Evolutionary conservation across 2,888 invertebrate genomes (phyloP).

Genomic region (Cyclophora albipunctata): DNA sequence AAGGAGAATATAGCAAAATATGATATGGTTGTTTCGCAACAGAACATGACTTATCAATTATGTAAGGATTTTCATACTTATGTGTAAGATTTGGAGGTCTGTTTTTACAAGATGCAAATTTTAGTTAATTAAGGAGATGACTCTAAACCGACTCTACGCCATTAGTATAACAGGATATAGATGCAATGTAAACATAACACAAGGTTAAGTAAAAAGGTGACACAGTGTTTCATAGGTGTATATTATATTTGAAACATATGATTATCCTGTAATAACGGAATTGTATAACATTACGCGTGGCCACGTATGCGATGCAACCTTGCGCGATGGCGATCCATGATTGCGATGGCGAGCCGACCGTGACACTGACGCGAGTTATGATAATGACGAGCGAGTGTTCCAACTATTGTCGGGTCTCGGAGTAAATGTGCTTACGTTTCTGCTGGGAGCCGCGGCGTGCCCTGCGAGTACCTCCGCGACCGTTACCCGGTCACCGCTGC

Average conservation of each 20-base stretch:
- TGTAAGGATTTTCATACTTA: too few species aligned
- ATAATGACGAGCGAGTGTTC: slow-evolving; percentile 47
- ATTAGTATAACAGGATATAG: too few species aligned
- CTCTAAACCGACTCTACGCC: too few species aligned
- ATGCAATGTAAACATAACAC: too few species aligned
- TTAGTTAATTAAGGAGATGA: too few species aligned
- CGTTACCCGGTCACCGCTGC: slow-evolving; percentile 69
- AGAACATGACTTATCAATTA: too few species aligned
- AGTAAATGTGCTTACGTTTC: slow-evolving; percentile 25
- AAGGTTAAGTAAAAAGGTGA: too few species aligned
- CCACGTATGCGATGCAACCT: slow-evolving; percentile 60
- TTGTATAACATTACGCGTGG: slow-evolving; percentile 53
- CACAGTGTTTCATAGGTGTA: too few species aligned
- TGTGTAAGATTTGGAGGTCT: too few species aligned
- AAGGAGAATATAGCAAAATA: slow-evolving; percentile 22
- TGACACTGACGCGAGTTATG: slow-evolving; percentile 64
- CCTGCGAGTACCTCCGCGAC: slow-evolving; percentile 55
- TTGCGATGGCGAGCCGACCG: slow-evolving; percentile 57
- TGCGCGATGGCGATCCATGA: slow-evolving; percentile 52
- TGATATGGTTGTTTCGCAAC: neutral
- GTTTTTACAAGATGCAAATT: too few species aligned
- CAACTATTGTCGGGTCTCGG: slow-evolving; percentile 39
- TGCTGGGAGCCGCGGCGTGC: slow-evolving; percentile 34
- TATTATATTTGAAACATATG: slow-evolving; percentile 22
- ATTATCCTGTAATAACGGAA: slow-evolving; percentile 29